Base-by-base conservation (phyloP, 1,140 invertebrate species). In the Scaptodrosophila lebanonensis region DNA sequence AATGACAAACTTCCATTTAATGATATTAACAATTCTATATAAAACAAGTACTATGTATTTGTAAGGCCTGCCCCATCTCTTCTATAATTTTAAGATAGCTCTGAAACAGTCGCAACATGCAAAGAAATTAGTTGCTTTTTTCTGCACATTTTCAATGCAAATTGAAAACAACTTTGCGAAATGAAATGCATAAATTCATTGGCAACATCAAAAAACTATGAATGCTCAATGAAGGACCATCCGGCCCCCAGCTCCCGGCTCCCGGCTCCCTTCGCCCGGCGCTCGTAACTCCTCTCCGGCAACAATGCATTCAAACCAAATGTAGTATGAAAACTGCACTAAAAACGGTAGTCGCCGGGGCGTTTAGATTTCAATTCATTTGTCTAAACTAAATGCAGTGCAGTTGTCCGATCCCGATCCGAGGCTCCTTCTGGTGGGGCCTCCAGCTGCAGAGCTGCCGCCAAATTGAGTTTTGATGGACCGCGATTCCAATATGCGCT, bases 121-220 rank as follows among this genome's bases (percentile, higher is more conserved):
- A n/a, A n/a, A n/a, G n/a, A n/a, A n/a, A n/a, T n/a, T n/a, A n/a
- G n/a, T n/a, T n/a, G n/a, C n/a, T n/a, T n/a, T n/a, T n/a, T n/a
- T n/a, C n/a, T n/a, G n/a, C n/a, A n/a, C n/a, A n/a, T n/a, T n/a
- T 66, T 50, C 44, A 44, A 73, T 75, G 54, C 71, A 73, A 70
- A 75, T 75, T 70, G 47, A 62, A 62, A 50, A 47, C 30, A 13
- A 11, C 25, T 48, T 66, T 32, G 58, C 18, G 51, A 51, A 69
- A 69, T 70, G 65, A 82, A 79, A 79, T 79, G 75, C 75, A 79
- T 79, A 79, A 79, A 79, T 79, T 79, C 75, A 79, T 82, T 82
- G 75, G 38, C 20, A 43, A 27, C 44, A 45, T 36, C 48, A 38
- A 47, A 44, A 76, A 76, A 77, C 67, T 72, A 66, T 66, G 67